phyloP scores from a whole-genome alignment of 1,140 invertebrate species.

The Pseudoatta argentina region DNA sequence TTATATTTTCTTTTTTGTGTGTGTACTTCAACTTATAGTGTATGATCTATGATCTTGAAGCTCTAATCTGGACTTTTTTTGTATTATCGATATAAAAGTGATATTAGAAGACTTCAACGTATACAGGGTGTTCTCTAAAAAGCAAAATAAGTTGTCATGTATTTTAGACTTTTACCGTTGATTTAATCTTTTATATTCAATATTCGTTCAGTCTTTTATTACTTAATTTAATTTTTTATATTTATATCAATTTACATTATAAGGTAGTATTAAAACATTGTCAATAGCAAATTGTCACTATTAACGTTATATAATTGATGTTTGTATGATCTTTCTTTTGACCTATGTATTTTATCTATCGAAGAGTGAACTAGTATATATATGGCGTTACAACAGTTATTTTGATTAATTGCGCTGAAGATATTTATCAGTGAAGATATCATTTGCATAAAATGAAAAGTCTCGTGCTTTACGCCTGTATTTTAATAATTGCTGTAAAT shows the following conservation, averaged over 20 bases:
- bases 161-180: too few relatives aligned
- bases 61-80: too few relatives aligned
- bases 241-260: not conserved
- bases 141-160: too few relatives aligned
- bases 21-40: too few relatives aligned
- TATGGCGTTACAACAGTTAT: not conserved
- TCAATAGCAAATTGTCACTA: not conserved
- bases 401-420: too few relatives aligned
- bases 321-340: not conserved
- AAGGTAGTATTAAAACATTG: not conserved
- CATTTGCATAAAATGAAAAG: not conserved
- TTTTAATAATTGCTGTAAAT: slow-evolving; percentile 9
- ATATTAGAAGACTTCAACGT: too few relatives aligned
- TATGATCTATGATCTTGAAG: too few relatives aligned
- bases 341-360: not conserved
- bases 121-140: too few relatives aligned
- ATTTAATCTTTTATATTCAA: too few relatives aligned
- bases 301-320: not conserved
- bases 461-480: not conserved
- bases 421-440: not conserved
- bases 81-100: too few relatives aligned
- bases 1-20: too few relatives aligned
- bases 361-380: not conserved
- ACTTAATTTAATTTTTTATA: not conserved
- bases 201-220: too few relatives aligned